These are phyloP conservation scores for Bedellia somnulentella DNA, from an alignment of 2,888 invertebrate species.

Conservation along the genomic window DNA sequence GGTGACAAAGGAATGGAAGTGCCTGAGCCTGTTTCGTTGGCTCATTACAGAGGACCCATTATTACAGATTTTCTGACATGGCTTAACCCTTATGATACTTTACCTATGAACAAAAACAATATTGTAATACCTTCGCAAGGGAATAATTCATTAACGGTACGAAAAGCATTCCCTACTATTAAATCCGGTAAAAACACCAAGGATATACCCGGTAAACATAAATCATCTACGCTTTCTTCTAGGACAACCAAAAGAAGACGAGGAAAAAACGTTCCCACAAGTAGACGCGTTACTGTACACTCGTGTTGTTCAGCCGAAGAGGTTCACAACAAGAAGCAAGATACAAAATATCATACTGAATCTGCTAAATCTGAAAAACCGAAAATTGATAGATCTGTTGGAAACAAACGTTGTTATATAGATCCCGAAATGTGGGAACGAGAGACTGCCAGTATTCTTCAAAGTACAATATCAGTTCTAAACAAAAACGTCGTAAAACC, in stretches of 20 bases:
- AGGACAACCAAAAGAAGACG: slow-evolving; percentile 46
- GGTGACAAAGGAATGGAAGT: slow-evolving; percentile 30
- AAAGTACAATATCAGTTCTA: slow-evolving; percentile 40
- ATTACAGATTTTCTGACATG: slow-evolving; percentile 70
- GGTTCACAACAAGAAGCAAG: background rate
- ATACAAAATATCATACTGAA: slow-evolving; percentile 37
- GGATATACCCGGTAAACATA: slow-evolving; percentile 46
- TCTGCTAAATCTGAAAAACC: slow-evolving; percentile 40
- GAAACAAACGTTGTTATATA: slow-evolving; percentile 57
- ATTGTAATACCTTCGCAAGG: slow-evolving; percentile 24
- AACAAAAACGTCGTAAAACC: slow-evolving; percentile 29
- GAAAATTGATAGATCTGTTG: slow-evolving; percentile 47
- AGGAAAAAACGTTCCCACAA: slow-evolving; percentile 29
- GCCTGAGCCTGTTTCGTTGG: slow-evolving; percentile 15
- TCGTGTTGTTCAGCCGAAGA: slow-evolving; percentile 33
- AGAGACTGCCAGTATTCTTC: slow-evolving; percentile 37
- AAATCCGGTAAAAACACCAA: slow-evolving; percentile 40
- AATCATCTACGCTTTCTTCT: slow-evolving; percentile 50
- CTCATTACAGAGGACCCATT: slow-evolving; percentile 62
- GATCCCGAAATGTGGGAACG: slow-evolving; percentile 57
- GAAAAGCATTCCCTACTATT: slow-evolving; percentile 47
- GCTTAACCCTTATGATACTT: slow-evolving; percentile 55
- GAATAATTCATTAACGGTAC: slow-evolving; percentile 45
- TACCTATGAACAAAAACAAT: slow-evolving; percentile 38
- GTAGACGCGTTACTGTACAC: slow-evolving; percentile 29